A percentile compares a stretch with the other conserved stretches of the same genome.
phyloP scores from a whole-genome alignment of 1,140 invertebrate species.

The Plectrocnemia conspersa region DNA sequence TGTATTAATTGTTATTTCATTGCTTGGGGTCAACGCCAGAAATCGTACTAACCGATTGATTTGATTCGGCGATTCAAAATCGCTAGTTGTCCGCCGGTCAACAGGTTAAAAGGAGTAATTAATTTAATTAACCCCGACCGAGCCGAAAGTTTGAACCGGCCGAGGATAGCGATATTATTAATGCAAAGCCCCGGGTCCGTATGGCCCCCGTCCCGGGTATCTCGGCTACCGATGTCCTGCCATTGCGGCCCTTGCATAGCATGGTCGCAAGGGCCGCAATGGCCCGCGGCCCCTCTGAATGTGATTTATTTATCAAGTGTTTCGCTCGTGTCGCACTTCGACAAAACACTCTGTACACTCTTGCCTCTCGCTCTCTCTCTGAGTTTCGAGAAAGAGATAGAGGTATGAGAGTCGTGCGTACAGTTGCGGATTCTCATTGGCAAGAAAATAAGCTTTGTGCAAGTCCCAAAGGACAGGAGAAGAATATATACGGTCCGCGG shows the following conservation, averaged over 20 bases:
- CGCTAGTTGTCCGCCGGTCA: too few relatives aligned
- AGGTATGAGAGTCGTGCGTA: conserved; percentile 2
- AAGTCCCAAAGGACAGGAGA: conserved; percentile 19
- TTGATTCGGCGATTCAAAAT: too few relatives aligned
- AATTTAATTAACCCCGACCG: conserved; percentile 30
- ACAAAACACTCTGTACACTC: neutral
- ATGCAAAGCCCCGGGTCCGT: conserved; percentile 21
- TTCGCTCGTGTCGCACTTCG: conserved; percentile 16
- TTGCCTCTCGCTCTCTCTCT: conserved; percentile 18
- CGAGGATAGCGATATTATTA: conserved; percentile 29
- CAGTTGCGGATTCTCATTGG: conserved; percentile 30
- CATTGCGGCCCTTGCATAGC: conserved; percentile 17
- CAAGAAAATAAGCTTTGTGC: conserved; percentile 36
- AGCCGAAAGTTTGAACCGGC: conserved; percentile 21
- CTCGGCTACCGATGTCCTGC: neutral
- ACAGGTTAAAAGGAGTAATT: conserved; percentile 34
- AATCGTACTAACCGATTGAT: too few relatives aligned
- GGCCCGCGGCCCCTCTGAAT: conserved; percentile 27
- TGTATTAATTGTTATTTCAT: too few relatives aligned
- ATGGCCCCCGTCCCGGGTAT: conserved; percentile 1
- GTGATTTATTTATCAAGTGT: conserved; percentile 35
- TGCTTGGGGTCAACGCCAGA: too few relatives aligned
- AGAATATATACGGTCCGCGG: conserved; percentile 17
- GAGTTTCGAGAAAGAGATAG: conserved; percentile 3
- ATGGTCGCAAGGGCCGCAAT: conserved; percentile 15